phyloP scores from a whole-genome alignment of 2,888 invertebrate species.

The Serripes groenlandicus region DNA sequence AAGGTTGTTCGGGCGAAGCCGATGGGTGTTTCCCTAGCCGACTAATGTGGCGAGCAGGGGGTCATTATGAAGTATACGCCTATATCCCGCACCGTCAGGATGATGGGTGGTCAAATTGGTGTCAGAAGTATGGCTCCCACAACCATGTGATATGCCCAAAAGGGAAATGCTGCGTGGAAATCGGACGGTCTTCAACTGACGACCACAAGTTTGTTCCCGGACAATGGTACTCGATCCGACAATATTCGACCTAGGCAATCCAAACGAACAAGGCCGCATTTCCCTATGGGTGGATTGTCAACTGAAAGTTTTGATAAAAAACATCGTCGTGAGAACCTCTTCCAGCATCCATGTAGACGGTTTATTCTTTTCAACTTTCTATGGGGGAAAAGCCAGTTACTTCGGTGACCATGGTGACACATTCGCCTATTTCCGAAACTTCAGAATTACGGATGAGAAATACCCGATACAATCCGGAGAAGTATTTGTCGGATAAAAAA shows the following conservation, averaged over 20 bases:
- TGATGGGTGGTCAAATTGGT: constrained; percentile 44
- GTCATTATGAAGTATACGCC: constrained; percentile 78
- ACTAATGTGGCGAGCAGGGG: constrained; percentile 78
- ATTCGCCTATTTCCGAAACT: constrained; percentile 76
- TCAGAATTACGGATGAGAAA: constrained; percentile 56
- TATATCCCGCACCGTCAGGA: constrained; percentile 71
- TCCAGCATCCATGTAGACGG: constrained; percentile 68
- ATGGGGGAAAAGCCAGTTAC: constrained; percentile 69
- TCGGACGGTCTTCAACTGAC: constrained; percentile 35
- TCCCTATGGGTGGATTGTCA: constrained; percentile 70
- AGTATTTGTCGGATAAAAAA: constrained; percentile 7
- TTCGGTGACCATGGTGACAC: constrained; percentile 73
- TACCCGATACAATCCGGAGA: constrained; percentile 15
- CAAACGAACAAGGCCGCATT: constrained; percentile 60
- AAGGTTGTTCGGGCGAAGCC: constrained; percentile 67
- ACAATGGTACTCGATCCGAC: constrained; percentile 72
- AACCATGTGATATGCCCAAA: constrained; percentile 1
- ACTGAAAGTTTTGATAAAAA: constrained; percentile 52
- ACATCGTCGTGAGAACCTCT: constrained; percentile 67
- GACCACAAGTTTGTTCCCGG: constrained; percentile 53
- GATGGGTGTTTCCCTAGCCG: constrained; percentile 75
- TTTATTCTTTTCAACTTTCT: constrained; percentile 78
- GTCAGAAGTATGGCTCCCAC: constrained; percentile 46
- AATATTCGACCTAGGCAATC: constrained; percentile 73
- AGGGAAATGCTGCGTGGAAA: background rate